Evolutionary conservation across 2,113 vertebrate species (phyloP), one percentile per base, ranked within the genome.

Genomic region (Hipposideros armiger): DNA sequence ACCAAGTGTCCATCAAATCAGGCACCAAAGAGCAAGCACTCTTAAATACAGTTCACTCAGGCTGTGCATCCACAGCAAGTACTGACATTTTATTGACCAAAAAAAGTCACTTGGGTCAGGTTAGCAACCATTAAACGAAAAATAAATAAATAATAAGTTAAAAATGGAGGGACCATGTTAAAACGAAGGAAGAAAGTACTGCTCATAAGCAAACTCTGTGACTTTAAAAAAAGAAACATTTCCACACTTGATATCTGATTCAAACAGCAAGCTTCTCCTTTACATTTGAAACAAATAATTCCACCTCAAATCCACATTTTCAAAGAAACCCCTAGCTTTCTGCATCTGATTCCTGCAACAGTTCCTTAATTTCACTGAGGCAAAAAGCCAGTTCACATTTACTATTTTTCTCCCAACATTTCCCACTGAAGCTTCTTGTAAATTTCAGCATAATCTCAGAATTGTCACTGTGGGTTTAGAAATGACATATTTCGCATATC

Each of bases 51-150:
- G 30, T 58, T 95, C 87, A n/a, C 8, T 80, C 64, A 85, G 19
- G n/a, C 32, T 85, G 76, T 45, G 4, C 24, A 67, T 86, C 70
- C 77, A 64, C 66, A 90, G 40, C n/a, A 85, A 94, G 45, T 54
- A 90, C 2, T 90, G 87, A 81, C n/a, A 70, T 96, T 94, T 54
- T 54, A 54, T 54, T 54, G 52, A 95, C 67, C 91, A 96, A 97
- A 92, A 86, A 84, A 92, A 85, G 13, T 69, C 7, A 72, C 62
- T 78, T 85, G 72, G 60, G 72, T 98, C 52, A 96, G 54, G 95
- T 32, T 80, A 95, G 67, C 66, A 84, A 64, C 32, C 52, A 85
- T 89, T 91, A 95, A 98, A 98, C 95, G 97, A 97, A 98, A 98
- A 97, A 92, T 47, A 97, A 93, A 93, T 69, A 94, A 96, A 94